Evolutionary conservation across 1,140 invertebrate genomes (phyloP).

Genomic region (Sinonovacula constricta): DNA sequence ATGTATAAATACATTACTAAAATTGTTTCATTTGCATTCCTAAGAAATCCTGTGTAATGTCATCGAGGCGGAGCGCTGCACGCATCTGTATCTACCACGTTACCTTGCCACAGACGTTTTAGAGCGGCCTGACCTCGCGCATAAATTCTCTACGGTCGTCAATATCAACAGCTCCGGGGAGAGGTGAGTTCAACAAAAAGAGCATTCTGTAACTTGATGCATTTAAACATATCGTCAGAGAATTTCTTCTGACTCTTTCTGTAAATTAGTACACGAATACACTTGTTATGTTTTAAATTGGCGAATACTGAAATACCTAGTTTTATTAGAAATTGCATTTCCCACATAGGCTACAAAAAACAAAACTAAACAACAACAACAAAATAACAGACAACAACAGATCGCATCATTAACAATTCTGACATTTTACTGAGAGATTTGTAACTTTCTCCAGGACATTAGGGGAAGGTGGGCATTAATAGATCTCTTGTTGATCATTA

Average conservation of each 20-base stretch:
- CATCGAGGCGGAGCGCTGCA: constrained; percentile 2
- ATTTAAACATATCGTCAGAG: background rate
- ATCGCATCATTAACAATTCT: no score
- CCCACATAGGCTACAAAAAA: no score
- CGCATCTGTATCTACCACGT: constrained; percentile 11
- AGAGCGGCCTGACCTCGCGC: background rate
- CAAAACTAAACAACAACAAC: no score
- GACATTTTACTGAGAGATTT: no score
- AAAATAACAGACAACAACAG: no score
- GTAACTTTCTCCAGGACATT: no score
- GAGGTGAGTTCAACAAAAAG: constrained; percentile 8
- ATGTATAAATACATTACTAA: background rate
- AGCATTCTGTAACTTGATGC: background rate
- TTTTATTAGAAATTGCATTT: no score
- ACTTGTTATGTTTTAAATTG: background rate
- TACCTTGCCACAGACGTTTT: constrained; percentile 5
- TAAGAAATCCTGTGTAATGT: background rate
- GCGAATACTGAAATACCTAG: background rate
- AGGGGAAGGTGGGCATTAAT: no score
- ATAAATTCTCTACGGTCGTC: background rate
- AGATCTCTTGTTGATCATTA: no score
- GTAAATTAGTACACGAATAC: background rate
- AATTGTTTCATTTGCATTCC: background rate
- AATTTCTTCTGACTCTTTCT: background rate
- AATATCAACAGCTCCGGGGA: background rate